These are phyloP conservation scores for Drosophila mojavensis DNA, from an alignment of 1,140 invertebrate genomes.

Conservation along the genomic window DNA sequence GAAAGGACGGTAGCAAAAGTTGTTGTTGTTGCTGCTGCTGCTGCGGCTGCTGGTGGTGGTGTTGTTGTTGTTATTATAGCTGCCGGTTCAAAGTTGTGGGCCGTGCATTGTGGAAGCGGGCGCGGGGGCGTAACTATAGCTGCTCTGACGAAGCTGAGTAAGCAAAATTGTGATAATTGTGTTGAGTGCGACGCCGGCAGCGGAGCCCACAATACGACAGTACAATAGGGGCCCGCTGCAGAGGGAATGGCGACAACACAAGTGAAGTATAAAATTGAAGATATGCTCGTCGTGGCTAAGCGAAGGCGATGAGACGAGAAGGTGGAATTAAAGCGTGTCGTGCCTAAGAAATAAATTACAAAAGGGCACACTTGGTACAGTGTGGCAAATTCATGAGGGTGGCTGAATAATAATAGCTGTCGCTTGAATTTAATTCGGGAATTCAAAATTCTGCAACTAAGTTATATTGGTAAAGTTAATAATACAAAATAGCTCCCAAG, in stretches of 20 bases:
- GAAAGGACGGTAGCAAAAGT: conserved; percentile 54
- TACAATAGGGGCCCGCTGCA: conserved; percentile 27
- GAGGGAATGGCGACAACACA: conserved; percentile 31
- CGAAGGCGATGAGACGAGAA: conserved; percentile 29
- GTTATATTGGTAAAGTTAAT: too few relatives aligned
- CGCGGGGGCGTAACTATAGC: conserved; percentile 49
- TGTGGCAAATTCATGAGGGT: conserved; percentile 29
- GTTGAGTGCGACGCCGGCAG: conserved; percentile 62
- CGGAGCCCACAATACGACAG: conserved; percentile 27
- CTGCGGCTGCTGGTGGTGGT: conserved; percentile 41
- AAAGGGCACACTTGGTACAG: conserved; percentile 54
- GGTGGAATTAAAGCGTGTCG: conserved; percentile 71
- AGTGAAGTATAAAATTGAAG: conserved; percentile 69
- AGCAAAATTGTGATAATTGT: conserved; percentile 82
- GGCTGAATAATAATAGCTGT: too few relatives aligned
- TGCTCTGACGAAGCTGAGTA: conserved; percentile 74
- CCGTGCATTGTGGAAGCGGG: conserved; percentile 23
- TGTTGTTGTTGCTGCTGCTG: conserved; percentile 50
- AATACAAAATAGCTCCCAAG: too few relatives aligned
- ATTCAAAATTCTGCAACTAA: too few relatives aligned
- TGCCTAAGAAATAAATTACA: conserved; percentile 61
- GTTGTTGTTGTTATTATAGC: conserved; percentile 46
- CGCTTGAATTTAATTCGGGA: too few relatives aligned
- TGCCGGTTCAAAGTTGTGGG: conserved; percentile 60
- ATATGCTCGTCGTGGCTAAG: conserved; percentile 47